Base-by-base conservation (phyloP, 2,113 vertebrate species). In the Agapornis roseicollis region DNA sequence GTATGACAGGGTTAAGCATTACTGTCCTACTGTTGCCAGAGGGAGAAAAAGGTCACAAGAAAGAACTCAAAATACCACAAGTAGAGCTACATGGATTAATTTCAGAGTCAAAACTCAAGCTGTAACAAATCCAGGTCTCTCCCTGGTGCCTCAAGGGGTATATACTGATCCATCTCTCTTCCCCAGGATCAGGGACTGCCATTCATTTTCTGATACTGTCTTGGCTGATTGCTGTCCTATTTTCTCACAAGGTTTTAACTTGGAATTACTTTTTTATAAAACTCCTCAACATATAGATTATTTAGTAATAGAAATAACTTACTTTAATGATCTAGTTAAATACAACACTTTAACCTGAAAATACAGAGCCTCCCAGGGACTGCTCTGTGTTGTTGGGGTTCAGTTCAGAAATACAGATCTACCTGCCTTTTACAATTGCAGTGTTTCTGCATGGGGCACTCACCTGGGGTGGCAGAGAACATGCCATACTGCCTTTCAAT, bases 401-500 rank as follows among this genome's bases (percentile, higher is more conserved):
- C 58, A 17, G 44, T 23, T 49, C 27, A 73, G 77, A 47, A 69
- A 28, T 1, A 1, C 44, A 55, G 12, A 6, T 55, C 47, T 24
- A 3, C 9, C 70, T n/a, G 8, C 6, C 7, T 42, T 42, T 23
- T 16, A 7, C 9, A 68, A 13, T 50, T 52, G 39, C 39, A 41
- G 23, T 5, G 5, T 7, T 80, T 33, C 60, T n/a, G 70, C 24
- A 16, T 2, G 5, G 39, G 28, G 5, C 22, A 20, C 14, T 50
- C 5, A 2, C 27, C 72, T 24, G 44, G 11, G 39, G 27, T 6
- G 6, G 47, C 24, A 63, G n/a, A 47, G 73, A 39, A 35, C 7
- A 11, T 3, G 2, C 11, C 7, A 2, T 1, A 1, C 56, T 61
- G 8, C 18, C 41, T 24, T 7, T 15, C 7, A n/a, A 2, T 27